Evolutionary conservation across 2,797 vertebrate species (phyloP).

Genomic region (Acipenser transmontanus): DNA sequence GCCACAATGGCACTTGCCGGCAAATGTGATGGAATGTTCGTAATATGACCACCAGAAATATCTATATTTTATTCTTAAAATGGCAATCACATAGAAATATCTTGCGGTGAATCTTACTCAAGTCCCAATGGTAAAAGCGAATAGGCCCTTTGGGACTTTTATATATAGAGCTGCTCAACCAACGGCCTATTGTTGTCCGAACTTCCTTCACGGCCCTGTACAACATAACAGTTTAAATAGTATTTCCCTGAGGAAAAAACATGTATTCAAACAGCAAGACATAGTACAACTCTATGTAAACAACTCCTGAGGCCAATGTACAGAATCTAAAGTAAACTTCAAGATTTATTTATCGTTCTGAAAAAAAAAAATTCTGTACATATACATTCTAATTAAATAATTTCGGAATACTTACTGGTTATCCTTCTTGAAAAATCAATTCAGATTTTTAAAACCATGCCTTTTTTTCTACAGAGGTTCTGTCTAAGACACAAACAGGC

Average conservation of each 20-base stretch:
- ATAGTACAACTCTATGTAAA: too few species aligned
- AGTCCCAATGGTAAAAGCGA: slow-evolving; percentile 38
- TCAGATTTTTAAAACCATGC: too few species aligned
- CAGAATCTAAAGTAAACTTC: too few species aligned
- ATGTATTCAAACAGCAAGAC: slow-evolving; percentile 2
- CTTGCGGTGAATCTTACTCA: slow-evolving; percentile 20
- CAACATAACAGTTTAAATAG: slow-evolving; percentile 47
- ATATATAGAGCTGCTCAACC: slow-evolving; percentile 27
- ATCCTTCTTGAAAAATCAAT: too few species aligned
- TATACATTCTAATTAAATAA: too few species aligned
- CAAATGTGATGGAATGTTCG: slow-evolving; percentile 12
- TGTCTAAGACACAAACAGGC: too few species aligned
- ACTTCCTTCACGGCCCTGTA: slow-evolving; percentile 45
- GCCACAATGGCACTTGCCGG: background rate
- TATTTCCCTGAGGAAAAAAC: slow-evolving; percentile 41
- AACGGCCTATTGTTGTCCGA: slow-evolving; percentile 42
- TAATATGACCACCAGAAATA: slow-evolving; percentile 22
- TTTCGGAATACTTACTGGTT: too few species aligned
- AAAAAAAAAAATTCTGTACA: too few species aligned
- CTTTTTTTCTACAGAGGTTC: too few species aligned
- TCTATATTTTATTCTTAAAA: slow-evolving; percentile 6
- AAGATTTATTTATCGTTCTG: too few species aligned
- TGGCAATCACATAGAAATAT: slow-evolving; percentile 19
- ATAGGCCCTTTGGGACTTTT: slow-evolving; percentile 45
- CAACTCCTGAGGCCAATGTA: too few species aligned